These are phyloP conservation scores for Girardinus metallicus DNA, from an alignment of 2,797 vertebrate species.

Conservation along the genomic window DNA sequence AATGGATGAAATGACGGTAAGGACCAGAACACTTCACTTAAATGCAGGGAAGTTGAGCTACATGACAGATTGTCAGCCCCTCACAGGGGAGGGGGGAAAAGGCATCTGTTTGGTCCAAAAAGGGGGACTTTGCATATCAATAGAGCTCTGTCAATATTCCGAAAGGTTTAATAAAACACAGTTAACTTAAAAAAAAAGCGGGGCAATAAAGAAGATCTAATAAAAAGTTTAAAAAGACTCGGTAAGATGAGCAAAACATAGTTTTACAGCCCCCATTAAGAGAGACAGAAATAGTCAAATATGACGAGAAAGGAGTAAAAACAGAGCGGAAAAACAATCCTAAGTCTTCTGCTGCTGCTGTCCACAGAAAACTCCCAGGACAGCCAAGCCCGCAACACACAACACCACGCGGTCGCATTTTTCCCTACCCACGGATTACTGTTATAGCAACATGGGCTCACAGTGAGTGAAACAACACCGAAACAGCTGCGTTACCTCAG, in stretches of 20 bases:
- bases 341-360: not conserved
- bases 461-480: not conserved
- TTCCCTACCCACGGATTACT: conserved; percentile 16
- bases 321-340: not conserved
- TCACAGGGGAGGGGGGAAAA: conserved; percentile 34
- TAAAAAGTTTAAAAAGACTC: not conserved
- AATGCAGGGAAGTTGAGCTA: conserved; percentile 42
- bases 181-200: not conserved
- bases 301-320: not conserved
- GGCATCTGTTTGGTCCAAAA: conserved; percentile 50
- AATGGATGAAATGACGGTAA: not conserved
- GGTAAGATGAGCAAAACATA: not conserved
- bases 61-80: conserved; percentile 48
- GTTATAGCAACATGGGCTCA: conserved; percentile 8
- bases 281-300: not conserved
- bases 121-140: conserved; percentile 60
- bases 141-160: not conserved
- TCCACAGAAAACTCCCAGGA: conserved; percentile 9
- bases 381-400: conserved; percentile 3
- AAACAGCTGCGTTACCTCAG: conserved; percentile 1
- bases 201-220: not conserved
- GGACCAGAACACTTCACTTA: not conserved
- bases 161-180: not conserved
- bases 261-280: not conserved
- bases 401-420: conserved; percentile 5